Evolutionary conservation across 2,888 invertebrate species (phyloP), one percentile per base, ranked within the genome.

Genomic region (Drosophila rellima): DNA sequence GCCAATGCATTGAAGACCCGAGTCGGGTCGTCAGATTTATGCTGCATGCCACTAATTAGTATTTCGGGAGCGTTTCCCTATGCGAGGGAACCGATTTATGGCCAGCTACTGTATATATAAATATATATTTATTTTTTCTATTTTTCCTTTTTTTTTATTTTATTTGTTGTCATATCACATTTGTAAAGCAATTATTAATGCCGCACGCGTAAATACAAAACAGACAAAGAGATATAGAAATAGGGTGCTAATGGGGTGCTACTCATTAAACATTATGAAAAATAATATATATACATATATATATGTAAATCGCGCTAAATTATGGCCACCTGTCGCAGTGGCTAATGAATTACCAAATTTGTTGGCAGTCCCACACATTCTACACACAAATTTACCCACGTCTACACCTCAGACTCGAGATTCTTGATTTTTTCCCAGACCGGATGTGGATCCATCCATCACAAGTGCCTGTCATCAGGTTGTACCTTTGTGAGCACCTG

Each of bases 391-490:
- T 51, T 59, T 59, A 54, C 47, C 55, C 71, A 74, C 66, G 70
- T 74, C 55, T 7, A 42, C 20, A 42, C 20, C n/a, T 56, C 26
- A 11, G 29, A 17, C 33, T 69, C 15, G 23, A 51, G 47, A 60
- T 60, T 64, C 70, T 33, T 54, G 1, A 26, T 0, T 50, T 39
- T 39, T 40, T 18, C 50, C 45, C 45, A 15, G 40, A 83, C 83
- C 83, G 82, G 82, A 82, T 83, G 73, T 70, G 75, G 70, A 63
- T 65, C 70, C 74, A 83, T 83, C 50, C 71, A 82, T 82, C 81
- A 81, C 61, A 50, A 54, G 37, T 23, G 39, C 18, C 48, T 55
- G 66, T 72, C 72, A 51, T 60, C 62, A 60, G 26, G 31, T 17
- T 18, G 17, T 23, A 31, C 23, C 42, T 35, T 35, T 15, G 7